These are phyloP conservation scores for Sebastes aleutianus DNA, from an alignment of 2,797 vertebrate genomes.

Conservation along the genomic window DNA sequence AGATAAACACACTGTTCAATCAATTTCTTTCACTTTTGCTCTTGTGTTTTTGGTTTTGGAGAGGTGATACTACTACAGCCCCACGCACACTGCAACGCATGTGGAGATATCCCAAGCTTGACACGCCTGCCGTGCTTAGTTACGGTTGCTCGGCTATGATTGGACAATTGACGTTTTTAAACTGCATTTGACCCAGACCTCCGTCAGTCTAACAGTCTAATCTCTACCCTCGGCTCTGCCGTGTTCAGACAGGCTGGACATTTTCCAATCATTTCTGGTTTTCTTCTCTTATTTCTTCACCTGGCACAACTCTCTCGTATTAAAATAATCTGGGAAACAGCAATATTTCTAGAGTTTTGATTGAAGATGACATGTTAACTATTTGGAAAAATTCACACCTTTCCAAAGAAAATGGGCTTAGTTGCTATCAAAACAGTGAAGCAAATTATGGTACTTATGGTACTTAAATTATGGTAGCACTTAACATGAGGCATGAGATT, in stretches of 20 bases:
- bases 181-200: conserved; percentile 43
- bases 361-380: conserved; percentile 54
- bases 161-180: conserved; percentile 38
- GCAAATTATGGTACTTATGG: conserved; percentile 37
- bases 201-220: conserved; percentile 26
- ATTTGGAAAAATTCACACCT: conserved; percentile 61
- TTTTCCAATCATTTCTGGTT: conserved; percentile 39
- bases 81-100: background rate
- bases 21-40: background rate
- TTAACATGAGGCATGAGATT: background rate
- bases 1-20: background rate
- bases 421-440: conserved; percentile 60
- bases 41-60: background rate
- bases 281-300: conserved; percentile 51
- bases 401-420: conserved; percentile 40
- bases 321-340: conserved; percentile 40
- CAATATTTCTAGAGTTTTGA: conserved; percentile 34
- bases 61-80: no score
- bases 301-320: conserved; percentile 29
- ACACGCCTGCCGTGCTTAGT: background rate
- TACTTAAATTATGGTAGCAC: conserved; percentile 20
- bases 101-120: conserved; percentile 19
- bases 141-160: background rate
- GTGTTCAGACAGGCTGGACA: conserved; percentile 24
- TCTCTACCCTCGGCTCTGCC: conserved; percentile 17